Evolutionary conservation across 2,113 vertebrate genomes (phyloP), one percentile per base, ranked within the genome.

Genomic region (Zosterops lateralis): DNA sequence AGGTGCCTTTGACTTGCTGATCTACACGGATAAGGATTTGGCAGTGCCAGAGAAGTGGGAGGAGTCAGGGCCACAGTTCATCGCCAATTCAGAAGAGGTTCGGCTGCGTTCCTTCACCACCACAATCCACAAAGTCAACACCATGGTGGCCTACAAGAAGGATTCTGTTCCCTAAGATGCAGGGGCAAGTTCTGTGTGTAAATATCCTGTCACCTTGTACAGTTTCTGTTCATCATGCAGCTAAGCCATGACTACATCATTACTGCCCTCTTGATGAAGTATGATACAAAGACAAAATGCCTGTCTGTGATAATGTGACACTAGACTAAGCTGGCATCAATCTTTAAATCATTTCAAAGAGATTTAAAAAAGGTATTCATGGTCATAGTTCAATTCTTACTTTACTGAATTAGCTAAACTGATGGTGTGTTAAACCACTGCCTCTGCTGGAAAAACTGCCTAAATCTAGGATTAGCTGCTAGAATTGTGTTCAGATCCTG

Each of bases 1-100:
- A 99, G 99, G 99, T 98, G 98, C 99, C 8, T 99, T 99, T 90
- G 99, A 99, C 96, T 98, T 99, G 72, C 98, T 99, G 70, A 98
- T 99, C 86, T 99, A 99, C 92, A 99, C 99, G 0, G 99, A 99
- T 95, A 99, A 99, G 96, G 98, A 99, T 64, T 76, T 99, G 92
- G 97, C 95, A 73, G 98, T 99, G 47, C 99, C 99, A 28, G 99
- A 99, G 2, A 99, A 99, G 95, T 99, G 99, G 99, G 99, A 99
- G 65, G 99, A 99, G 93, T 99, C 99, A 0, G 99, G 99, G 14
- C 99, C 99, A 5, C 98, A 99, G 79, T 99, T 99, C 64, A 98
- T 99, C 42, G 79, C 98, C 94, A 98, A 99, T 50, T 99, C 99
- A 0, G 99, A 99, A 96, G 98, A 99, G 92, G 99, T 99, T 51